phyloP scores from a whole-genome alignment of 2,888 invertebrate species.

The Leptopilina drosophilae region DNA sequence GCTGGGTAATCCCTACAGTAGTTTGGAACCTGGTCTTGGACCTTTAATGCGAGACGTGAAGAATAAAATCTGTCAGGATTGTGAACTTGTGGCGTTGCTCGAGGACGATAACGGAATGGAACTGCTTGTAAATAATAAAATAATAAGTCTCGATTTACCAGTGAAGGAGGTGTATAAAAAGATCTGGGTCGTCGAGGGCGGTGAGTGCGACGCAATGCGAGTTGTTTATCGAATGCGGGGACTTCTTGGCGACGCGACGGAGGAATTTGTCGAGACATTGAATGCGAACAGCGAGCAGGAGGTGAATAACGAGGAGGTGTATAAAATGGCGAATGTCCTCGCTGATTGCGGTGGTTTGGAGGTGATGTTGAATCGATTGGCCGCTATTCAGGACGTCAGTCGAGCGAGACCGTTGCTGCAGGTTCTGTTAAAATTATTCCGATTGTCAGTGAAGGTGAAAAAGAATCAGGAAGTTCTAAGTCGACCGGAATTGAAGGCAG shows the following conservation, averaged over 20 bases:
- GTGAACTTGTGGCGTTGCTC: conserved; percentile 96
- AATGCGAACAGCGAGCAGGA: conserved; percentile 90
- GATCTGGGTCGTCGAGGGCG: conserved; percentile 91
- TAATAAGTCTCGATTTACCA: conserved; percentile 96
- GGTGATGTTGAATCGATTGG: conserved; percentile 90
- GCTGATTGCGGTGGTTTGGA: conserved; percentile 88
- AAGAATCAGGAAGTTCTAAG: conserved; percentile 93
- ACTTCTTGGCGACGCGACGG: conserved; percentile 97
- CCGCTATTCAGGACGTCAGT: conserved; percentile 91
- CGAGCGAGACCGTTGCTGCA: conserved; percentile 91
- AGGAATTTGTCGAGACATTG: conserved; percentile 97
- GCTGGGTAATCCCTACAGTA: conserved; percentile 98
- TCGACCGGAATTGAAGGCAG: conserved; percentile 89
- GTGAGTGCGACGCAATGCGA: conserved; percentile 96
- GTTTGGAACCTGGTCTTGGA: conserved; percentile 94
- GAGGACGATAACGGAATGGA: conserved; percentile 99
- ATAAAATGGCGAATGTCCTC: conserved; percentile 91
- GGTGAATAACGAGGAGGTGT: conserved; percentile 96
- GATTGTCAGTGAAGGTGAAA: conserved; percentile 93
- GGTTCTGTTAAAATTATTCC: conserved; percentile 92
- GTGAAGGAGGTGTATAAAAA: conserved; percentile 92
- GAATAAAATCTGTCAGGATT: conserved; percentile 98
- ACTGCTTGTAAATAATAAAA: conserved; percentile 97
- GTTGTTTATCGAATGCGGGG: conserved; percentile 99
- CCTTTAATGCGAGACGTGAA: conserved; percentile 99